phyloP scores from a whole-genome alignment of 2,113 vertebrate species.

The Myotis brandtii region DNA sequence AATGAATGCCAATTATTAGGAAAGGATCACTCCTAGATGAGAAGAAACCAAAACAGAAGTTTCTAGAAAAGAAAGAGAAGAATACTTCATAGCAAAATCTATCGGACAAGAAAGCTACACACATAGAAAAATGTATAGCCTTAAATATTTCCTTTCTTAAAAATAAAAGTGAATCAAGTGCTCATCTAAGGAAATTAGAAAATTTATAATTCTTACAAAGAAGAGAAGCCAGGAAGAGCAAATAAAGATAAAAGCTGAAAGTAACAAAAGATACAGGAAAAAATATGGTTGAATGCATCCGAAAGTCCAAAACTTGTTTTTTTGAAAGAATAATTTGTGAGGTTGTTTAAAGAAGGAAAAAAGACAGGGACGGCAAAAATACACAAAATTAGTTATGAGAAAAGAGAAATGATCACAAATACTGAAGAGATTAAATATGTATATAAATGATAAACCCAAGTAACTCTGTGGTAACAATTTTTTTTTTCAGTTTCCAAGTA shows the following conservation, averaged over 20 bases:
- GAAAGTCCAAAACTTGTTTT: neutral
- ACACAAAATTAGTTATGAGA: neutral
- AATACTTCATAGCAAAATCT: neutral
- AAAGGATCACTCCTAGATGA: neutral
- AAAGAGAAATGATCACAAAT: constrained; percentile 3
- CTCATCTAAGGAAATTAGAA: constrained; percentile 23
- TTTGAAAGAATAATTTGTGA: constrained; percentile 19
- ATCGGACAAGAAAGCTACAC: neutral
- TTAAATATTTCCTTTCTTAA: neutral
- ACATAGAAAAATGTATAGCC: neutral
- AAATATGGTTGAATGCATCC: neutral
- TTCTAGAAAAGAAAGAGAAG: neutral
- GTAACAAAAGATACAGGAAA: neutral
- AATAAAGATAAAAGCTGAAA: constrained; percentile 21
- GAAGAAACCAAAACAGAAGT: constrained; percentile 8
- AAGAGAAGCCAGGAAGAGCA: neutral
- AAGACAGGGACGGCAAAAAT: neutral
- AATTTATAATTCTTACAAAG: neutral
- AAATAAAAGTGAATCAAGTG: constrained; percentile 27
- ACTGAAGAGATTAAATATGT: neutral
- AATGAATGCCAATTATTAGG: neutral
- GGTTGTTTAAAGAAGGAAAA: neutral
- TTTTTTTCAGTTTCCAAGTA: constrained; percentile 76
- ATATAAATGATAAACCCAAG: neutral
- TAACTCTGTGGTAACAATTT: neutral